Percentiles rank a stretch among this genome's conserved stretches.
phyloP scores from a whole-genome alignment of 2,888 invertebrate species.

The Orthosia cruda region DNA sequence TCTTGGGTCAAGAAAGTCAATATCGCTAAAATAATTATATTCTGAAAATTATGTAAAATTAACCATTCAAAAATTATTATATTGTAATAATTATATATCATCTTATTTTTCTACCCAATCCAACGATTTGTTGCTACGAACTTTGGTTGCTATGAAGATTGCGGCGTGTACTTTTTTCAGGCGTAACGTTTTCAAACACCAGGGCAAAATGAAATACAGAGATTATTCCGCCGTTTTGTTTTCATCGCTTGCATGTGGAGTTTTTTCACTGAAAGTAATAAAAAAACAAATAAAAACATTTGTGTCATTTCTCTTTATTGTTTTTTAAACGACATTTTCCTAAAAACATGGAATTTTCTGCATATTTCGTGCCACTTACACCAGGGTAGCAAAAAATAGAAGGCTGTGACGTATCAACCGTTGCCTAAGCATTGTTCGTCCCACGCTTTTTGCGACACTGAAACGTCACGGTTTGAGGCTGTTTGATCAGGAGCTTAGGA shows the following conservation, averaged over 20 bases:
- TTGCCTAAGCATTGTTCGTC: constrained; percentile 16
- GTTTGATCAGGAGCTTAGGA: constrained; percentile 75
- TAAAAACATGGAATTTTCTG: constrained; percentile 89
- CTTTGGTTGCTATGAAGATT: neutral
- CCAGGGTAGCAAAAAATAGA: constrained; percentile 76
- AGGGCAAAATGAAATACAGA: constrained; percentile 61
- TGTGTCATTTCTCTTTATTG: constrained; percentile 62
- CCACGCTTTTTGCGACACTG: constrained; percentile 52
- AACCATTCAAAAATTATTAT: neutral
- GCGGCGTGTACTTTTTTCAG: constrained; percentile 49
- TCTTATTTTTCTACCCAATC: neutral
- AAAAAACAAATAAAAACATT: constrained; percentile 58
- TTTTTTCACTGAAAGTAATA: constrained; percentile 8
- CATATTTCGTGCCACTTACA: constrained; percentile 84
- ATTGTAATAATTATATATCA: neutral
- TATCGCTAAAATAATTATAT: too few species aligned
- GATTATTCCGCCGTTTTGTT: neutral
- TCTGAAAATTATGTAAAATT: too few species aligned
- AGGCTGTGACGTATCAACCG: constrained; percentile 46
- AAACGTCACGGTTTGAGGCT: constrained; percentile 77
- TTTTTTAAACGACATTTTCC: constrained; percentile 75
- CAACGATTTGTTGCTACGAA: neutral
- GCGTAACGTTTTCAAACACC: constrained; percentile 58
- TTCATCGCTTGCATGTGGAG: constrained; percentile 19
- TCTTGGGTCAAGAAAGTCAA: too few species aligned